Base-by-base conservation (phyloP, 2,888 invertebrate species). In the Zygaena filipendulae region DNA sequence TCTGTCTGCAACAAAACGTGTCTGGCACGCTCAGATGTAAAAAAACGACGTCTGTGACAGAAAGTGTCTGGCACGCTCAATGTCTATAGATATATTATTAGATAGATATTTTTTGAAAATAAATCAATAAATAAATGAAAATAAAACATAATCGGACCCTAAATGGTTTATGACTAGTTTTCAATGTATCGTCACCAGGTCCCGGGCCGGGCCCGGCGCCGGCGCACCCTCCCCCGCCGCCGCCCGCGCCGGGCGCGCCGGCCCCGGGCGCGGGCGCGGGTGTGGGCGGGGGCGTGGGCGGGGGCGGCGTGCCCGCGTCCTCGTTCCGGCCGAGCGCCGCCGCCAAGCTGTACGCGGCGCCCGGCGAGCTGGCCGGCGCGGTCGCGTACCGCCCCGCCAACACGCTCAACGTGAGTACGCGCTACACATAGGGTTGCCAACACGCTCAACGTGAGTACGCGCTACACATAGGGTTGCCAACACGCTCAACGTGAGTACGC, bases 261-360 rank as follows among this genome's bases (percentile, higher is more conserved):
- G 92, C 92, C 8, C 92, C 92, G 22, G 69, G 71, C 22, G 71
- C 72, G 19, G 66, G 46, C 28, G 89, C 24, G n/a, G n/a, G n/a
- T n/a, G n/a, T n/a, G n/a, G n/a, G n/a, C n/a, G n/a, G n/a, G n/a
- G n/a, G n/a, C n/a, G 88, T 90, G 1, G 87, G 88, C 2, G 84
- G 84, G 30, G 87, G 87, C 16, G 60, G 49, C 21, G 81, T 81
- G 27, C 85, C 91, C 27, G 88, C 89, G 67, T 95, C 94, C 28
- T 92, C 94, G 52, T 96, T 96, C 81, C 88, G 93, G 47, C 96
- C 96, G 5, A 86, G 90, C 33, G 88, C 90, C 36, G 43, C 59
- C 40, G 77, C 77, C 49, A 75, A 75, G 59, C 81, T 96, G 35
- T 95, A 94, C 69, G 95, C 95, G 14, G 91, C 92, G 30, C 95